Base-by-base conservation (phyloP, 2,113 vertebrate species). In the Triplophysa rosa region DNA sequence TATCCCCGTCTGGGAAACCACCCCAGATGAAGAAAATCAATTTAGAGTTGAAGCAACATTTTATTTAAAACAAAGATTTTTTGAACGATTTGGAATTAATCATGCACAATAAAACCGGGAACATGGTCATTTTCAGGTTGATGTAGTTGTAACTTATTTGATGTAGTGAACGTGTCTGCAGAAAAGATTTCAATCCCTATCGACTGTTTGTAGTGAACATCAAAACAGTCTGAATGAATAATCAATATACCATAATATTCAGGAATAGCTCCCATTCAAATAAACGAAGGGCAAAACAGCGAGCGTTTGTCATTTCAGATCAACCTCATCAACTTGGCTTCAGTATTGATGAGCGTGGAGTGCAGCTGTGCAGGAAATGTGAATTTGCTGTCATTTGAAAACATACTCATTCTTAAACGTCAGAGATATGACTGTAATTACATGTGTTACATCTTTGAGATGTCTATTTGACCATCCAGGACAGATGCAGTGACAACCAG, bases 401-500 rank as follows among this genome's bases (percentile, higher is more conserved):
- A 47, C 37, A 67, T 45, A 58, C 67, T 33, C 14, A 58, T 58
- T 21, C 45, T 33, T 67, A 42, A 79, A 76, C 54, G 58, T 37
- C 59, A 63, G 26, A 40, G 49, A 66, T 61, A 14, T 81, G 54
- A 74, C 80, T 63, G 58, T 68, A 68, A 82, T 82, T 65, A 29
- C 47, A 56, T 62, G 24, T 45, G 29, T 49, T 81, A 47, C 45
- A 63, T 19, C 66, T 62, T 62, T 79, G 61, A 71, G 73, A 73
- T 77, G 74, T 56, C 59, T 80, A 66, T 69, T 80, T 84, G 78
- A 83, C 71, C 42, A 70, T 74, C 74, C 74, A 78, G 29, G 64
- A 65, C 69, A 80, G 68, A 82, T 71, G 52, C 62, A 37, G 68
- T 78, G 80, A 78, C 80, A 84, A 82, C 80, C 73, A 82, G 42